Conservation (phyloP, 2,888 invertebrate species). For the Arrhopalites spinosus region DNA sequence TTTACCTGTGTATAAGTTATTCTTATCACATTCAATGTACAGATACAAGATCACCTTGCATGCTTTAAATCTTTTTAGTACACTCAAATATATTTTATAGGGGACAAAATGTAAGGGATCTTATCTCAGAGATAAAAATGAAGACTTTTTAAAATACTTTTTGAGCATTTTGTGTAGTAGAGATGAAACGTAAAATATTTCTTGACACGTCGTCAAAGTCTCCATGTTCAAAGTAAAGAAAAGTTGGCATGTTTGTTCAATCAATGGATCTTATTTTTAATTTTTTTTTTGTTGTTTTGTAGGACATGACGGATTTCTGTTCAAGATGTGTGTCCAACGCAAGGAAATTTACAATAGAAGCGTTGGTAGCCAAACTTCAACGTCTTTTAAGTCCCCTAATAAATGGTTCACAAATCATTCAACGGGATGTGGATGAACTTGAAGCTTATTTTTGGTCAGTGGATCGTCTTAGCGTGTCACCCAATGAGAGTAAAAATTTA, state of each 20-base stretch:
- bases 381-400: conserved; percentile 79
- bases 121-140: too few relatives aligned
- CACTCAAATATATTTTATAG: too few relatives aligned
- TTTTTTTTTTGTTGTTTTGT: conserved; percentile 61
- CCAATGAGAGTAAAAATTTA: conserved; percentile 60
- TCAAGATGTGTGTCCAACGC: conserved; percentile 69
- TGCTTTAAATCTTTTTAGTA: too few relatives aligned
- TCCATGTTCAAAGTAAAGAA: background rate
- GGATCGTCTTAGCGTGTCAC: conserved; percentile 64
- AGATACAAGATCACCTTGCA: too few relatives aligned
- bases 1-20: too few relatives aligned
- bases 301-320: conserved; percentile 86
- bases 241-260: background rate
- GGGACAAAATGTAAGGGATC: too few relatives aligned
- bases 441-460: conserved; percentile 80
- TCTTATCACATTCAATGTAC: too few relatives aligned
- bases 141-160: too few relatives aligned
- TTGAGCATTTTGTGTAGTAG: too few relatives aligned
- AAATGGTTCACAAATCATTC: conserved; percentile 78
- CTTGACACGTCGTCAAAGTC: background rate
- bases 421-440: conserved; percentile 74
- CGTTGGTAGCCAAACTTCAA: conserved; percentile 72
- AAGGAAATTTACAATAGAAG: conserved; percentile 68
- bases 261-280: background rate
- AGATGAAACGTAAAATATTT: too few relatives aligned